A percentile compares a stretch with the other conserved stretches of the same genome.
Conservation (phyloP, 2,113 vertebrate genomes). For the Psittacara wagleri region DNA sequence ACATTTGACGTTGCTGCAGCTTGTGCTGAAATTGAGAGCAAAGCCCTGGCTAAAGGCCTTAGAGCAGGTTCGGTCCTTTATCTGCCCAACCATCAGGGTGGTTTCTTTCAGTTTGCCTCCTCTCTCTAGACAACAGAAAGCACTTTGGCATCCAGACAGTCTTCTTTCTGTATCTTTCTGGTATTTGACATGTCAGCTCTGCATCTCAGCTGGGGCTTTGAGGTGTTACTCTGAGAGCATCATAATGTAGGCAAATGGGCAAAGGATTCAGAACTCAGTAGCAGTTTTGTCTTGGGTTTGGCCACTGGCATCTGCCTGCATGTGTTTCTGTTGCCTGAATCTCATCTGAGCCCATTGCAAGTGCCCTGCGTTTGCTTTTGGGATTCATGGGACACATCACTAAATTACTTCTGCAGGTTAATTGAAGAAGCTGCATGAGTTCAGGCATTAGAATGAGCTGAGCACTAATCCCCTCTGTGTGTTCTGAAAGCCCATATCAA, state of each 20-base stretch:
- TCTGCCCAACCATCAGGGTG: background rate
- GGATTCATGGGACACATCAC: background rate
- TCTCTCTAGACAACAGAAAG: background rate
- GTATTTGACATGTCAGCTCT: background rate
- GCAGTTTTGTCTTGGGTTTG: background rate
- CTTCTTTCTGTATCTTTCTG: background rate
- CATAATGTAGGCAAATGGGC: background rate
- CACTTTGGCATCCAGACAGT: background rate
- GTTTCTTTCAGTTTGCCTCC: background rate
- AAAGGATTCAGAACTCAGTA: background rate
- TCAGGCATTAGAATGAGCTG: background rate
- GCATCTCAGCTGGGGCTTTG: background rate
- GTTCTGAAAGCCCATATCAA: background rate
- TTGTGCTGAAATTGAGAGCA: background rate
- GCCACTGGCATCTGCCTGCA: background rate
- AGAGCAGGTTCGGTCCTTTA: background rate
- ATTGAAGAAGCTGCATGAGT: slow-evolving; percentile 14
- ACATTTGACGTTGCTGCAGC: background rate
- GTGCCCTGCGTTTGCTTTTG: background rate
- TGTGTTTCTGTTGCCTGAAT: background rate
- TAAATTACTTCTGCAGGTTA: slow-evolving; percentile 27
- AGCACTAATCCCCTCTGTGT: background rate
- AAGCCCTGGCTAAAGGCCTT: background rate
- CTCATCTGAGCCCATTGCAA: background rate
- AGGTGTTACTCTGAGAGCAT: background rate